Base-by-base conservation (phyloP, 1,140 invertebrate species). In the Lucilia cuprina region DNA sequence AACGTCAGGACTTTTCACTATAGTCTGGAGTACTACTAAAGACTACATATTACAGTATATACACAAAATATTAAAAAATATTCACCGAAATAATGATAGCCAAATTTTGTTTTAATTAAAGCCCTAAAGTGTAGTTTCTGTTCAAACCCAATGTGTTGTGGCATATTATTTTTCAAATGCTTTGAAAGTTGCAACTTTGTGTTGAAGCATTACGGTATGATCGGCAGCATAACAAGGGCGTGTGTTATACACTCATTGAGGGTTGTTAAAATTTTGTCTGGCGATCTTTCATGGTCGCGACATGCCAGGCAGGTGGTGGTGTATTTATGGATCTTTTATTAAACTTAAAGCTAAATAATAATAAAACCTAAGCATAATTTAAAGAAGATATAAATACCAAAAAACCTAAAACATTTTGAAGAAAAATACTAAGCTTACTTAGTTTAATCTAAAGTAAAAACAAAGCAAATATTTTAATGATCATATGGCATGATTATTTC, bases 251-350 rank as follows among this genome's bases (percentile, higher is more conserved):
- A 14, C 14, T 60, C 7, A 25, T 70, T 70, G 17, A 70, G 65
- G 65, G 65, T 70, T 70, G 65, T 70, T 70, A 70, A 70, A 70
- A 70, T 25, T 21, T 70, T 25, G 65, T 70, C 35, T 78, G 41
- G 47, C 41, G 77, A 80, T 80, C 77, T 25, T 49, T 80, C 77
- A 80, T 80, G 77, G 77, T 80, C 50, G 50, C 50, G 17, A 12
- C n/a, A 47, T 47, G 14, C 17, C 35, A 41, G 14, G 77, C 77
- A 80, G 77, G 77, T 80, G 77, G 77, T 55, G 50, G 41, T 47
- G 75, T 78, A 41, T n/a, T 47, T 60, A 60, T 60, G 55, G 55
- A n/a, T 70, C 2, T 70, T 19, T 70, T 21, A 25, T 25, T 70
- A 70, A 70, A 70, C 19, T 21, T 21, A 19, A 70, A n/a, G 60